These are phyloP conservation scores for Parambassis ranga DNA, from an alignment of 2,797 vertebrate species.

Conservation along the genomic window DNA sequence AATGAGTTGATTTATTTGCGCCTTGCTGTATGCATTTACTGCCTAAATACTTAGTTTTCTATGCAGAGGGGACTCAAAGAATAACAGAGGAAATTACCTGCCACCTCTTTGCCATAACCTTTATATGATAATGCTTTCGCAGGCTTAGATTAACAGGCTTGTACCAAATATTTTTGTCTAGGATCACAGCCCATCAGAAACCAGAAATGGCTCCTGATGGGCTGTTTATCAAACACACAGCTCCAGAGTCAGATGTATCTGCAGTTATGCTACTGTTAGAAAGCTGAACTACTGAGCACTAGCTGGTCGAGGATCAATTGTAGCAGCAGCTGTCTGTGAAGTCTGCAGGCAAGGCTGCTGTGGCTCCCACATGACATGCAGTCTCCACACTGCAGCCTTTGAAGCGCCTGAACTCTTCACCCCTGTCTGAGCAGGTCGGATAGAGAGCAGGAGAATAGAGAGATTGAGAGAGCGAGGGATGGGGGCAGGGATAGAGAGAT, in stretches of 20 bases:
- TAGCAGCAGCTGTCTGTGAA: constrained; percentile 76
- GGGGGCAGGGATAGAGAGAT: constrained; percentile 65
- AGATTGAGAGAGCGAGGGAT: constrained; percentile 60
- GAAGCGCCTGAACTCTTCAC: constrained; percentile 85
- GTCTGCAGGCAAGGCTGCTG: constrained; percentile 75
- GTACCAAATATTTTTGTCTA: constrained; percentile 46
- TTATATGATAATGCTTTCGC: constrained; percentile 17
- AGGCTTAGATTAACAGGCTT: constrained; percentile 13
- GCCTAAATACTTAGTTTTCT: neutral
- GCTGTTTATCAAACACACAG: constrained; percentile 42
- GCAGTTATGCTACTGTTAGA: constrained; percentile 36
- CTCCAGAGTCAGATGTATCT: constrained; percentile 52
- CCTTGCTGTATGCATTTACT: constrained; percentile 4
- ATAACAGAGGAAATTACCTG: neutral
- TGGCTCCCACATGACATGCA: constrained; percentile 79
- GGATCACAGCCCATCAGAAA: constrained; percentile 13
- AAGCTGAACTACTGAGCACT: constrained; percentile 57
- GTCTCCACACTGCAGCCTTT: constrained; percentile 81
- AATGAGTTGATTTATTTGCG: constrained; percentile 3
- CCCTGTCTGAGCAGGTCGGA: constrained; percentile 81
- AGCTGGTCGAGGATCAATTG: constrained; percentile 73
- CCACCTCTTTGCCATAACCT: constrained; percentile 33
- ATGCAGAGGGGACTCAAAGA: constrained; percentile 13
- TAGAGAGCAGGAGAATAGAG: constrained; percentile 74
- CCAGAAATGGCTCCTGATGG: constrained; percentile 40